A percentile compares a stretch with the other conserved stretches of the same genome.
Evolutionary conservation across 2,797 vertebrate genomes (phyloP).

Genomic region (Acipenser transmontanus): DNA sequence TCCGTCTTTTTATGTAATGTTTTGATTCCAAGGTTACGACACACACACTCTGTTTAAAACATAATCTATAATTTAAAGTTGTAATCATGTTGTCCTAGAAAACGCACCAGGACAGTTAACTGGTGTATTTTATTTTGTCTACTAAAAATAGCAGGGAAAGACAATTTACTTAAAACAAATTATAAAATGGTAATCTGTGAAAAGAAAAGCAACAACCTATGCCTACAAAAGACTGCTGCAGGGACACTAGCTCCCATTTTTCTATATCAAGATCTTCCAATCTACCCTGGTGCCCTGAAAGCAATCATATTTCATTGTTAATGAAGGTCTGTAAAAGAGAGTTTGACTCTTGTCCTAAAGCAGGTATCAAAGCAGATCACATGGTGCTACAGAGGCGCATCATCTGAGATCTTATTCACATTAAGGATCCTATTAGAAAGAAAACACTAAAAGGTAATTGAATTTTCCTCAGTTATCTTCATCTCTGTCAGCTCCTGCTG

Average conservation of each 20-base stretch:
- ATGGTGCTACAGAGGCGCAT: slow-evolving; percentile 62
- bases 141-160: slow-evolving; percentile 11
- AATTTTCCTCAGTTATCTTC: slow-evolving; percentile 98
- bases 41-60: background rate
- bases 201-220: slow-evolving; percentile 45
- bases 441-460: slow-evolving; percentile 99
- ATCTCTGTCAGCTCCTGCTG: slow-evolving; percentile 96
- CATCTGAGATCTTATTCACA: slow-evolving; percentile 94
- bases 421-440: slow-evolving; percentile 99
- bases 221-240: slow-evolving; percentile 23
- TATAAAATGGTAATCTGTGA: slow-evolving; percentile 17
- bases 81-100: slow-evolving; percentile 13
- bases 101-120: slow-evolving; percentile 15
- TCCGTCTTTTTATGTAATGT: too few relatives aligned
- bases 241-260: slow-evolving; percentile 27
- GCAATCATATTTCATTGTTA: slow-evolving; percentile 72
- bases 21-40: too few relatives aligned
- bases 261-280: slow-evolving; percentile 55
- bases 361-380: slow-evolving; percentile 72
- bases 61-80: background rate
- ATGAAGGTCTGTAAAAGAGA: slow-evolving; percentile 71
- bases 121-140: background rate
- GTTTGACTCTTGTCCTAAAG: slow-evolving; percentile 63
- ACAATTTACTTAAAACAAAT: slow-evolving; percentile 26
- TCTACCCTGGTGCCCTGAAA: slow-evolving; percentile 64